A percentile compares a stretch with the other conserved stretches of the same genome.
These are phyloP conservation scores for Marronus borbonicus DNA, from an alignment of 2,888 invertebrate species.

Conservation along the genomic window DNA sequence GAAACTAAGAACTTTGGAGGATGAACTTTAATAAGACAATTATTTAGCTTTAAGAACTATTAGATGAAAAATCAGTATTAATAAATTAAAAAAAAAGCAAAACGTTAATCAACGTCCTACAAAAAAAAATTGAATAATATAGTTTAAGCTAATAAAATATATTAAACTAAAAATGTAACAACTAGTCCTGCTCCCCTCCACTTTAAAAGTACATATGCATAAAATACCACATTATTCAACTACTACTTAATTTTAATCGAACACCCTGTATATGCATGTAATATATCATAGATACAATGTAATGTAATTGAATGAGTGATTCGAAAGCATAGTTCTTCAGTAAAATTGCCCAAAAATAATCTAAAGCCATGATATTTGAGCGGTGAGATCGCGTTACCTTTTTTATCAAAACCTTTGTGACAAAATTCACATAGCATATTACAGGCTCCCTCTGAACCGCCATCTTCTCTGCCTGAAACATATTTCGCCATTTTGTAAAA, in stretches of 20 bases:
- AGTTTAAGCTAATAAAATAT: too few species aligned
- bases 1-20: too few species aligned
- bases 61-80: too few species aligned
- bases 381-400: conserved; percentile 74
- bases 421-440: conserved; percentile 79
- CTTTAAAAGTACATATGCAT: not conserved
- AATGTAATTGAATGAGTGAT: conserved; percentile 26
- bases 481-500: conserved; percentile 38
- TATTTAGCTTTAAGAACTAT: too few species aligned
- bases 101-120: too few species aligned
- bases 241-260: not conserved
- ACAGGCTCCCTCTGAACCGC: conserved; percentile 75
- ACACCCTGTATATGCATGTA: conserved; percentile 15
- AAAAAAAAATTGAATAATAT: too few species aligned
- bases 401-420: conserved; percentile 85
- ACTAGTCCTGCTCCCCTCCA: too few species aligned
- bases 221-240: too few species aligned
- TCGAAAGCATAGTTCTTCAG: conserved; percentile 10
- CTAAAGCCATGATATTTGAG: conserved; percentile 61
- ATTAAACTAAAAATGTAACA: too few species aligned
- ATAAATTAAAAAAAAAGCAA: too few species aligned
- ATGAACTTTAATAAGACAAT: too few species aligned
- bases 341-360: conserved; percentile 1
- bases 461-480: conserved; percentile 57
- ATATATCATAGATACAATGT: conserved; percentile 7